A percentile compares a stretch with the other conserved stretches of the same genome.
These are phyloP conservation scores for Drosophila melanica DNA, from an alignment of 1,140 invertebrate species.

Conservation along the genomic window DNA sequence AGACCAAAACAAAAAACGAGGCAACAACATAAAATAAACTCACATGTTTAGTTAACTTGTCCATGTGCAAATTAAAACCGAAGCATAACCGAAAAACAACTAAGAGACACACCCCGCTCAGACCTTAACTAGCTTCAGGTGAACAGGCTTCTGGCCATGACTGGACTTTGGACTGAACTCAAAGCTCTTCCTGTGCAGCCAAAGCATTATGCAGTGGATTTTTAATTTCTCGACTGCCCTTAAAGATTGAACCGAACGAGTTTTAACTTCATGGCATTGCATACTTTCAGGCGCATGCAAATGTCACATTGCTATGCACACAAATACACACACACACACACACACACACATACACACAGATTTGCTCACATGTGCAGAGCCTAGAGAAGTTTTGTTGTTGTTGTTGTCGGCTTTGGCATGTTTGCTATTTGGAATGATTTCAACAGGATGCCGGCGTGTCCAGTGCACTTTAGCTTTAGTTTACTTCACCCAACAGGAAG, in stretches of 20 bases:
- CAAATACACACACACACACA: constrained; percentile 13
- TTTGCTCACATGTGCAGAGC: constrained; percentile 21
- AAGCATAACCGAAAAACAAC: constrained; percentile 71
- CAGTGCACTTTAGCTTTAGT: constrained; percentile 70
- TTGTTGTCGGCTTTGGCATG: constrained; percentile 42
- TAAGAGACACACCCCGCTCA: background rate
- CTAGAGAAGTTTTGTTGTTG: constrained; percentile 1
- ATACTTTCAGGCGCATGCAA: constrained; percentile 75
- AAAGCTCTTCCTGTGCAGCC: constrained; percentile 29
- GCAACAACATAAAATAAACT: constrained; percentile 74
- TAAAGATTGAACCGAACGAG: constrained; percentile 45
- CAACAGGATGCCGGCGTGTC: constrained; percentile 70
- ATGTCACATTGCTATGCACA: constrained; percentile 70
- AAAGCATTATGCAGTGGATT: constrained; percentile 41
- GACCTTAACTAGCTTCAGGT: constrained; percentile 1
- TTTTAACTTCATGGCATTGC: constrained; percentile 49
- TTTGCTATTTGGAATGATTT: constrained; percentile 75
- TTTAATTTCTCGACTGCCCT: constrained; percentile 46
- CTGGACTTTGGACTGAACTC: constrained; percentile 5
- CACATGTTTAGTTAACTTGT: constrained; percentile 72
- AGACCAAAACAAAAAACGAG: constrained; percentile 43
- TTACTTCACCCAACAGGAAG: constrained; percentile 64
- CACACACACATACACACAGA: constrained; percentile 9
- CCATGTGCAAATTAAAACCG: constrained; percentile 74
- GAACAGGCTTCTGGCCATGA: constrained; percentile 20